Conservation (phyloP, 2,797 vertebrate species). For the Danio aesculapii region DNA sequence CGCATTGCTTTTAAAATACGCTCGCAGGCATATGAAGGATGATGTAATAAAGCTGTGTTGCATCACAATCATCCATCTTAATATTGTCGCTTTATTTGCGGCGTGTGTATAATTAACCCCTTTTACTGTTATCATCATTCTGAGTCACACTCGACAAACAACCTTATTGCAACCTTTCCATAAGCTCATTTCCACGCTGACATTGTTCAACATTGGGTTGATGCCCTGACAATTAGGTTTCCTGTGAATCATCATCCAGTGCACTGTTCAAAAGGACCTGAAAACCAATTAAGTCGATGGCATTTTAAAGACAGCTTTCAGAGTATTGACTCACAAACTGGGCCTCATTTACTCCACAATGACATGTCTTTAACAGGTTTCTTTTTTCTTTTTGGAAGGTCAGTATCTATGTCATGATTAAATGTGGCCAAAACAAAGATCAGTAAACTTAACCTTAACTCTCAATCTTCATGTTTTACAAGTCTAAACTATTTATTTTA, state of each 20-base stretch:
- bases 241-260: slow-evolving; percentile 40
- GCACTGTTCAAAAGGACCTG: slow-evolving; percentile 16
- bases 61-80: slow-evolving; percentile 41
- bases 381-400: background rate
- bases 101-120: slow-evolving; percentile 38
- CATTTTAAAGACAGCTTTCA: slow-evolving; percentile 41
- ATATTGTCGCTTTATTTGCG: background rate
- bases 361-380: slow-evolving; percentile 22
- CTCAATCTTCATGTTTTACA: no score
- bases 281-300: slow-evolving; percentile 40
- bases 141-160: slow-evolving; percentile 12
- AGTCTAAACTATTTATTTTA: no score
- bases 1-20: slow-evolving; percentile 7
- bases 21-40: slow-evolving; percentile 8
- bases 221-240: slow-evolving; percentile 30
- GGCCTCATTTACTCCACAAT: slow-evolving; percentile 12
- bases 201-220: slow-evolving; percentile 34
- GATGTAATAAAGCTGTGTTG: slow-evolving; percentile 9
- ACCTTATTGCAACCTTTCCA: slow-evolving; percentile 38
- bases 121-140: slow-evolving; percentile 25
- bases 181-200: slow-evolving; percentile 22
- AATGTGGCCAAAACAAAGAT: background rate
- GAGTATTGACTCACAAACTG: slow-evolving; percentile 19
- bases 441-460: background rate
- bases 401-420: background rate